Base-by-base conservation (phyloP, 2,797 vertebrate genomes). In the Heterohyrax brucei region DNA sequence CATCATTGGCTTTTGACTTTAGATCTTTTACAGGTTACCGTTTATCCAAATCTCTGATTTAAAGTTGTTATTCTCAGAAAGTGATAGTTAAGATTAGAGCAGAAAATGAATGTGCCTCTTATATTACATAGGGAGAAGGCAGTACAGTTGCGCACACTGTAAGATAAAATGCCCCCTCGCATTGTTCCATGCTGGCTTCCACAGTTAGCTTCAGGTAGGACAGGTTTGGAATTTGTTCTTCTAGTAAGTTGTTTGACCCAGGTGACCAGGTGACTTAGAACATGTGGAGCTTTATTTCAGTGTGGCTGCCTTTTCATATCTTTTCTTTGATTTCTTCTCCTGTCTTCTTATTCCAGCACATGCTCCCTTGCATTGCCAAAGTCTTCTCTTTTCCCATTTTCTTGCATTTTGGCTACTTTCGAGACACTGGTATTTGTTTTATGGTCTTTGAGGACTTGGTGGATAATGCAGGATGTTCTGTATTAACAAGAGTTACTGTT, bases 1-100 rank as follows among this genome's bases (percentile, higher is more conserved):
- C 24, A 62, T 61, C 80, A 89, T 72, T 72, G 50, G 46, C 13
- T 76, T 95, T 86, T 93, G 59, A 75, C 91, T 88, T 84, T 68
- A 53, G 72, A 48, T 78, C 33, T 62, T 81, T 46, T 80, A 26
- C 50, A 48, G n/a, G 72, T 24, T 48, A 6, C 13, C 7, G 53
- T 62, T 72, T 30, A 30, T 85, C 80, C 7, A 28, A 83, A 80
- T 56, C 10, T 72, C 19, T 59, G 56, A 48, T 59, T 66, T 83
- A 46, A 73, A 48, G 48, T 61, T 93, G 46, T 48, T 90, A 68
- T 68, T 44, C 50, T 81, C 50, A 66, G 79, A 73, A 53, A 46
- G 22, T 70, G 28, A 82, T 77, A 48, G 14, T 82, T 70, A 76
- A 82, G 81, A 87, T 90, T 28, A 53, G 77, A 91, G 19, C 10